These are phyloP conservation scores for Drosophila nannoptera DNA, from an alignment of 1,140 invertebrate genomes.

Conservation along the genomic window DNA sequence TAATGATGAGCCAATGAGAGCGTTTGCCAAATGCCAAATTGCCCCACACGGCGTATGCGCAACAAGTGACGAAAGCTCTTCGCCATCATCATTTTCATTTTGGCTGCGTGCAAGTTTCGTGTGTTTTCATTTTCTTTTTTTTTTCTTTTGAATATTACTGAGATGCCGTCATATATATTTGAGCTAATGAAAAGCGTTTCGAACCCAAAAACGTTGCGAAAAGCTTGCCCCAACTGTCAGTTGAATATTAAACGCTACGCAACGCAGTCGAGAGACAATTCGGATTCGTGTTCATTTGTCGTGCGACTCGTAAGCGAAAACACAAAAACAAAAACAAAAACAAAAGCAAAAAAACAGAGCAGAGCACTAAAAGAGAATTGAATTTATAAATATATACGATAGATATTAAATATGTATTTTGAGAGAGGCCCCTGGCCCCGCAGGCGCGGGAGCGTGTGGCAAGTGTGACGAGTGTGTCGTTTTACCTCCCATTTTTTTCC, in stretches of 20 bases:
- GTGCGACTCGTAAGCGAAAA: constrained; percentile 21
- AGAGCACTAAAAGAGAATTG: background rate
- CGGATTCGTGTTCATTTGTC: constrained; percentile 11
- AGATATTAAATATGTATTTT: constrained; percentile 2
- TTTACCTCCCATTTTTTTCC: constrained; percentile 2
- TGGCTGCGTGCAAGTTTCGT: constrained; percentile 34
- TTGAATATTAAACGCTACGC: constrained; percentile 62
- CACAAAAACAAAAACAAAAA: constrained; percentile 4
- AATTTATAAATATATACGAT: constrained; percentile 5
- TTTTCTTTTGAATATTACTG: constrained; percentile 40
- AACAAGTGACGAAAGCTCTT: constrained; percentile 69
- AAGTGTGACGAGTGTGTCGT: constrained; percentile 14
- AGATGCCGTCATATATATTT: constrained; percentile 55
- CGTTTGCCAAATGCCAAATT: constrained; percentile 10
- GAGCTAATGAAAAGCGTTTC: constrained; percentile 66
- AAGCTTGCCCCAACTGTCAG: constrained; percentile 67
- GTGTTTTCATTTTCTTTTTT: background rate
- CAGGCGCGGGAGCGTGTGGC: background rate
- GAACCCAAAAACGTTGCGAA: constrained; percentile 53
- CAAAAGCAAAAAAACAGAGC: constrained; percentile 6
- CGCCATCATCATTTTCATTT: constrained; percentile 33
- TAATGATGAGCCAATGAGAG: constrained; percentile 22
- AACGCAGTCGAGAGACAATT: constrained; percentile 51
- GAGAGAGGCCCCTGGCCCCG: background rate
- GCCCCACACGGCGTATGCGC: constrained; percentile 64